These are phyloP conservation scores for Meta bourneti DNA, from an alignment of 2,888 invertebrate species.

Conservation along the genomic window DNA sequence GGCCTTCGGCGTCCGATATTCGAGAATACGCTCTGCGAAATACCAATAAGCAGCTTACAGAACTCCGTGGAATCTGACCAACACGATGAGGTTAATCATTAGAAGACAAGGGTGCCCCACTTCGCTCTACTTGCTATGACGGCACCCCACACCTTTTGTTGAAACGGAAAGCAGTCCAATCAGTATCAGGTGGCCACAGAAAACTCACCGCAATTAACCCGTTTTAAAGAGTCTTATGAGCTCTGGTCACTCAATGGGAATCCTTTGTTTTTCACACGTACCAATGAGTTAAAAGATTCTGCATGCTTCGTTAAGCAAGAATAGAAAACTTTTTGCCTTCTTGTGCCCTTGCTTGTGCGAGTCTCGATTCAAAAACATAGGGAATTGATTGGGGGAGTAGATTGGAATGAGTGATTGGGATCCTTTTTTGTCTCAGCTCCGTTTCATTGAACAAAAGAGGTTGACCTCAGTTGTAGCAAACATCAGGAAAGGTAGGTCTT, in stretches of 20 bases:
- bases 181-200: slow-evolving; percentile 34
- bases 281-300: slow-evolving; percentile 42
- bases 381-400: slow-evolving; percentile 18
- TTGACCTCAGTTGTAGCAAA: slow-evolving; percentile 43
- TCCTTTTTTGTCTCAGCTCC: slow-evolving; percentile 49
- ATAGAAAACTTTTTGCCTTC: slow-evolving; percentile 22
- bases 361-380: not conserved
- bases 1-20: slow-evolving; percentile 25
- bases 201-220: slow-evolving; percentile 57
- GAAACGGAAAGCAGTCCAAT: slow-evolving; percentile 63
- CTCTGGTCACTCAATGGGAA: slow-evolving; percentile 53
- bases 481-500: slow-evolving; percentile 3
- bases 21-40: slow-evolving; percentile 7
- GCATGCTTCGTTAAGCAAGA: slow-evolving; percentile 63
- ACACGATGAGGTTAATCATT: slow-evolving; percentile 39
- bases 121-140: slow-evolving; percentile 37
- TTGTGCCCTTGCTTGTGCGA: slow-evolving; percentile 16
- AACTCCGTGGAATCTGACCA: slow-evolving; percentile 19
- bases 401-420: slow-evolving; percentile 26
- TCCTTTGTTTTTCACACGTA: slow-evolving; percentile 66
- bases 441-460: slow-evolving; percentile 67
- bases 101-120: slow-evolving; percentile 27
- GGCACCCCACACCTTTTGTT: slow-evolving; percentile 42
- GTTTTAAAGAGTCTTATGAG: slow-evolving; percentile 55
- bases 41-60: slow-evolving; percentile 57